Evolutionary conservation across 2,113 vertebrate genomes (phyloP).

Genomic region (Lepus timidus): DNA sequence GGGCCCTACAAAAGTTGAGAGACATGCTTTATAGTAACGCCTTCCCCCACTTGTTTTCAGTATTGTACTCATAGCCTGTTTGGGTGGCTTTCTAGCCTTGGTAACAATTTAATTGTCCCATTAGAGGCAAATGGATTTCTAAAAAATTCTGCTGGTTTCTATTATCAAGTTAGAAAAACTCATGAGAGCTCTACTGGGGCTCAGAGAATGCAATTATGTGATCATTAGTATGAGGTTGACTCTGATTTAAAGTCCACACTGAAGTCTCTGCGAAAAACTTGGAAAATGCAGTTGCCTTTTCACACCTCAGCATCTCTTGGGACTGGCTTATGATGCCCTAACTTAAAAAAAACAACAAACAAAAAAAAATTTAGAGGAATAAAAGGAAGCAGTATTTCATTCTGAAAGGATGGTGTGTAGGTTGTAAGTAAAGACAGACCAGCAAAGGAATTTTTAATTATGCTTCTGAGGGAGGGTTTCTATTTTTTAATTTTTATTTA

Average conservation of each 20-base stretch:
- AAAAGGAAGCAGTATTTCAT: neutral
- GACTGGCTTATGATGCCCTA: neutral
- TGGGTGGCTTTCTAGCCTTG: neutral
- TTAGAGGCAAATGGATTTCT: neutral
- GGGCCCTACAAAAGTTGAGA: neutral
- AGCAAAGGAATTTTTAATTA: constrained; percentile 54
- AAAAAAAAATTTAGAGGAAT: neutral
- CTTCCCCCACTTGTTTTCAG: neutral
- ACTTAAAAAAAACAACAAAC: neutral
- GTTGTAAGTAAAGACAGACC: neutral
- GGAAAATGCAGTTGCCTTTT: constrained; percentile 39
- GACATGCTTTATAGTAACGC: constrained; percentile 20
- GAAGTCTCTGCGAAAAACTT: constrained; percentile 25
- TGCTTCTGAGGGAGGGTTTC: neutral
- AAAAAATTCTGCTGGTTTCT: constrained; percentile 57
- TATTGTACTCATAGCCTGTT: constrained; percentile 16
- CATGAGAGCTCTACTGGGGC: constrained; percentile 24
- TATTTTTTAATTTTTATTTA: too few relatives aligned
- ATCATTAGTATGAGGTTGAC: constrained; percentile 35
- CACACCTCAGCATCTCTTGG: neutral
- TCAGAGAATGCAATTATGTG: constrained; percentile 11
- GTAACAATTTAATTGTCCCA: constrained; percentile 45
- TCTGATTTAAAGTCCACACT: constrained; percentile 31
- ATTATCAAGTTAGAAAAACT: constrained; percentile 64
- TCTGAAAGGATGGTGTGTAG: neutral